Evolutionary conservation across 1,140 invertebrate species (phyloP), one percentile per base, ranked within the genome.

Genomic region (Phocides pigmalion): DNA sequence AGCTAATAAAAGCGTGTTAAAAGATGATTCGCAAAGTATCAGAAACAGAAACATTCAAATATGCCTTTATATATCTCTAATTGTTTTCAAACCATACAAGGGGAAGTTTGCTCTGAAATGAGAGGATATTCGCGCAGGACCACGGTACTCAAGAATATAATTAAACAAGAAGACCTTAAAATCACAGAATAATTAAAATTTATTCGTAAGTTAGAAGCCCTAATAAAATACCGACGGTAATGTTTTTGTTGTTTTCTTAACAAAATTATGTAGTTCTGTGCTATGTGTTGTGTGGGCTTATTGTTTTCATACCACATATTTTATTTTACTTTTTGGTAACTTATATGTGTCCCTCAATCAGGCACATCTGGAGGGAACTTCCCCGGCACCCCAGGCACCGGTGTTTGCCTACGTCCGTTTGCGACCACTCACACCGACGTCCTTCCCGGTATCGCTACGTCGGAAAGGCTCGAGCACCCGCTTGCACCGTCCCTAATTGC

Each of bases 151-250:
- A 3, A 0, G 35, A 20, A 35, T 39, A 32, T 53, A 39, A 53
- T 39, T 53, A 53, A 53, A 53, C 17, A 32, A 35, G 50, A 39
- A 53, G 49, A 53, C 50, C 50, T 53, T 53, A 53, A 39, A 53
- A 39, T 39, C 35, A 20, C 17, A 20, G 50, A 32, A 53, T 53
- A 53, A 53, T 53, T 39, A 32, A 53, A 53, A 39, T 53, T 53
- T 35, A 53, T 53, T 15, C 49, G 25, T 35, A 51, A 37, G 49
- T 37, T 37, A 12, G 49, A 41, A 41, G 5, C 32, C n/a, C 11
- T 53, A 53, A 53, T 12, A 17, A 53, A 32, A 54, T 54, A 54
- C 20, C 51, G 35, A 41, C 39, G 6, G 35, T 4, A 19, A 22
- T 6, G 35, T 54, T 17, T 19, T 39, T 41, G 35, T n/a, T 39